Conservation (phyloP, 2,797 vertebrate genomes). For the Peromyscus attwateri region DNA sequence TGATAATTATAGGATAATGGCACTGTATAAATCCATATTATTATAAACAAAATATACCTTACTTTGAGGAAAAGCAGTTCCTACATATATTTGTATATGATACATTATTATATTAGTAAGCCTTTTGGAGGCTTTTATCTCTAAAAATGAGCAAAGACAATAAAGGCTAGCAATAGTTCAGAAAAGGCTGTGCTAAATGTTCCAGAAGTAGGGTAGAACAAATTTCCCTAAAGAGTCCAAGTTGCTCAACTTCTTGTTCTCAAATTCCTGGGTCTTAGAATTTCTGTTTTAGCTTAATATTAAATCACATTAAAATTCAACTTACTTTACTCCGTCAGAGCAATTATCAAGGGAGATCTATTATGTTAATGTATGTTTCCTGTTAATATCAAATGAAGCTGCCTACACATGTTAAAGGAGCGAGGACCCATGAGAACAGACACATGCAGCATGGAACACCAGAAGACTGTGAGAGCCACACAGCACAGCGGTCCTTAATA, state of each 20-base stretch:
- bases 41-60: not conserved
- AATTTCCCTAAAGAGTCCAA: not conserved
- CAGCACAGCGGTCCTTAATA: not conserved
- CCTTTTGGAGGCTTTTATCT: not conserved
- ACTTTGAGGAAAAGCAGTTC: slow-evolving; percentile 30
- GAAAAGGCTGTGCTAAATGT: not conserved
- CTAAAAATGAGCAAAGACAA: not conserved
- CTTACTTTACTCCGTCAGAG: slow-evolving; percentile 5
- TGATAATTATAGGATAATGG: slow-evolving; percentile 17
- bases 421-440: not conserved
- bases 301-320: slow-evolving; percentile 56
- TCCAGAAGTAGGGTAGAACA: not conserved
- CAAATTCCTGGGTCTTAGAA: slow-evolving; percentile 22
- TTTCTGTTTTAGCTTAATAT: slow-evolving; percentile 54
- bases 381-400: slow-evolving; percentile 16
- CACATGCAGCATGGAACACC: rapidly evolving
- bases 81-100: not conserved
- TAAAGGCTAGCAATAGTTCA: not conserved
- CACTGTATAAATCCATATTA: not conserved
- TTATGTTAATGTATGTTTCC: slow-evolving; percentile 54
- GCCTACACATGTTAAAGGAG: not conserved
- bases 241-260: slow-evolving; percentile 22
- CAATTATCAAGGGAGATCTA: not conserved
- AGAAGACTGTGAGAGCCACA: not conserved
- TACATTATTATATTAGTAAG: not conserved